Evolutionary conservation across 2,888 invertebrate species (phyloP).

Genomic region (Stenotaenia linearis): DNA sequence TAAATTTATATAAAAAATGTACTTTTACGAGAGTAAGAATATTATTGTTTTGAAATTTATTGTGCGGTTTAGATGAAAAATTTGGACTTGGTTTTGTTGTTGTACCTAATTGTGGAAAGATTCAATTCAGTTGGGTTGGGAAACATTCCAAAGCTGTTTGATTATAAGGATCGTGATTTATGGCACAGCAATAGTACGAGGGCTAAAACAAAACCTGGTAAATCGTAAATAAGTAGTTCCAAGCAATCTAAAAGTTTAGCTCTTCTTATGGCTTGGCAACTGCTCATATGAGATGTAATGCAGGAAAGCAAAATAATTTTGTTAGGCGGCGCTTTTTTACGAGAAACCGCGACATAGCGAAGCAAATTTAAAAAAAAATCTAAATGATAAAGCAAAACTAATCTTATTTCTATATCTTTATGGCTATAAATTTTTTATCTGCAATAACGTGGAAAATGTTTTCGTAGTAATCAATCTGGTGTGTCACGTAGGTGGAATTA

Average conservation of each 20-base stretch:
- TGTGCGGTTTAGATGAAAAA: background rate
- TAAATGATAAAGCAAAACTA: background rate
- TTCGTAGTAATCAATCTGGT: background rate
- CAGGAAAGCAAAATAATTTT: background rate
- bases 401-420: background rate
- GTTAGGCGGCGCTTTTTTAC: background rate
- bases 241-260: background rate
- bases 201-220: background rate
- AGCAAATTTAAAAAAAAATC: background rate
- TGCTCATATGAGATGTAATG: background rate
- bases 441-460: background rate
- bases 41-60: background rate
- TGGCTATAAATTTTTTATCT: background rate
- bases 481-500: background rate
- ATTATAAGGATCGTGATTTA: background rate
- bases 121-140: background rate
- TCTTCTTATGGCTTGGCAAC: background rate
- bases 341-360: too few relatives aligned
- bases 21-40: background rate
- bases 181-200: background rate
- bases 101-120: background rate
- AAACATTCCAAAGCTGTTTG: background rate
- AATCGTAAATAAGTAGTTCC: background rate
- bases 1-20: background rate
- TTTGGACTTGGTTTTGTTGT: background rate